phyloP scores from a whole-genome alignment of 2,888 invertebrate genomes.

The Drosophila trichaetosa region DNA sequence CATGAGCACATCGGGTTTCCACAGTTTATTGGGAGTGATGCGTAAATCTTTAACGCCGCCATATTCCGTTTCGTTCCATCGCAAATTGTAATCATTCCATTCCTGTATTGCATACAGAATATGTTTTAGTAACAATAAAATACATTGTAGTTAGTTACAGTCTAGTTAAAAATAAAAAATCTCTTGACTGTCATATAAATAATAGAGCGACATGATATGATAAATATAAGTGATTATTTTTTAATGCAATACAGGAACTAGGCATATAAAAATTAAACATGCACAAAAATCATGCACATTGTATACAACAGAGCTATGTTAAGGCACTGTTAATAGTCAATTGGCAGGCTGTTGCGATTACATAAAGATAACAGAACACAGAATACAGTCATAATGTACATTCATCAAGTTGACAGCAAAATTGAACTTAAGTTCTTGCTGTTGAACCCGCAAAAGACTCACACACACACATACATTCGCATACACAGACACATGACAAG shows the following conservation, averaged over 20 bases:
- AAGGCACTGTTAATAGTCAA: conserved; percentile 22
- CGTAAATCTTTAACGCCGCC: conserved; percentile 97
- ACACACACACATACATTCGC: not conserved
- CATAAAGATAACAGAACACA: conserved; percentile 7
- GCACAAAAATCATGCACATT: conserved; percentile 46
- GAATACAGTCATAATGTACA: conserved; percentile 22
- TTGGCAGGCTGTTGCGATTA: conserved; percentile 19
- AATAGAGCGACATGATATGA: conserved; percentile 71
- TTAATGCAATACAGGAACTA: conserved; percentile 17
- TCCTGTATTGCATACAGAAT: conserved; percentile 87
- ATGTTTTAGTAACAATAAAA: conserved; percentile 47
- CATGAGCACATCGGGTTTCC: conserved; percentile 99
- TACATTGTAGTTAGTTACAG: conserved; percentile 13
- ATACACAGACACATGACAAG: conserved; percentile 44
- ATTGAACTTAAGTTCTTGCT: conserved; percentile 37
- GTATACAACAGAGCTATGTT: conserved; percentile 29
- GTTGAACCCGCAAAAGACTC: conserved; percentile 26
- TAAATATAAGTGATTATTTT: conserved; percentile 37
- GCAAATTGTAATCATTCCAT: conserved; percentile 98
- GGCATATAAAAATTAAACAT: conserved; percentile 36
- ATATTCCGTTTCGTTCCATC: conserved; percentile 98
- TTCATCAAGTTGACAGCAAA: conserved; percentile 36
- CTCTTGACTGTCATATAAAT: conserved; percentile 48
- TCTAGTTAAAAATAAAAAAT: conserved; percentile 20
- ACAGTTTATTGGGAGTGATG: conserved; percentile 97